Conservation (phyloP, 2,888 invertebrate genomes). For the Parnassius orleans region DNA sequence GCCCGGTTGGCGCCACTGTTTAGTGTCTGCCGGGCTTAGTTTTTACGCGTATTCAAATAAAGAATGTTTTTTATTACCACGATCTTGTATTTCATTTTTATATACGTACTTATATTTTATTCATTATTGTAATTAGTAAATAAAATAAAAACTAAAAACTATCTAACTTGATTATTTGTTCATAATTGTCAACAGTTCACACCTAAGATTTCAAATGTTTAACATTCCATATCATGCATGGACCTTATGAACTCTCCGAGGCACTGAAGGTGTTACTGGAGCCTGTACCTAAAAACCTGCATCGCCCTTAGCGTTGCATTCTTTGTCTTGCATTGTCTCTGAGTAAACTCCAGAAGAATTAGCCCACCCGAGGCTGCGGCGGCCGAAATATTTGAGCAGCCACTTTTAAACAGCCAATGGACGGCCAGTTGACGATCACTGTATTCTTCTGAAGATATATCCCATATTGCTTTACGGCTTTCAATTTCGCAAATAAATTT, state of each 20-base stretch:
- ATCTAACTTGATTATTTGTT: neutral
- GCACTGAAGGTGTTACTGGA: slow-evolving; percentile 33
- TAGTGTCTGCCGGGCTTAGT: slow-evolving; percentile 26
- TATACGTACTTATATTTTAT: neutral
- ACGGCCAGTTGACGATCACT: too few species aligned
- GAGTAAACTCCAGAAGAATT: too few species aligned
- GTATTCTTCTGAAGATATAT: too few species aligned
- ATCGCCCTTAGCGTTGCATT: slow-evolving; percentile 19
- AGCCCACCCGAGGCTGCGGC: too few species aligned
- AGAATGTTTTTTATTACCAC: slow-evolving; percentile 12
- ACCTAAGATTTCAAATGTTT: too few species aligned
- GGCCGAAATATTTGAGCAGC: too few species aligned
- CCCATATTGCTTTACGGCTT: too few species aligned
- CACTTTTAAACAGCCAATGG: too few species aligned
- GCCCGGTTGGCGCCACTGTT: slow-evolving; percentile 43
- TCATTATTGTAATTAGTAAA: neutral
- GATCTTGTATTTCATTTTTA: slow-evolving; percentile 1
- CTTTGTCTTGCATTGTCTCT: too few species aligned
- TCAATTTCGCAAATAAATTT: too few species aligned
- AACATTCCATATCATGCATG: slow-evolving; percentile 12
- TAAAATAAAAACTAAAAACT: neutral
- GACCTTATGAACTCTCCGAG: slow-evolving; percentile 47
- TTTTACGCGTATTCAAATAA: neutral
- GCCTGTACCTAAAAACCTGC: slow-evolving; percentile 29
- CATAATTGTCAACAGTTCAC: too few species aligned